Percentiles rank a stretch among this genome's conserved stretches.
Conservation (phyloP, 2,888 invertebrate species). For the Drosophila limbata region DNA sequence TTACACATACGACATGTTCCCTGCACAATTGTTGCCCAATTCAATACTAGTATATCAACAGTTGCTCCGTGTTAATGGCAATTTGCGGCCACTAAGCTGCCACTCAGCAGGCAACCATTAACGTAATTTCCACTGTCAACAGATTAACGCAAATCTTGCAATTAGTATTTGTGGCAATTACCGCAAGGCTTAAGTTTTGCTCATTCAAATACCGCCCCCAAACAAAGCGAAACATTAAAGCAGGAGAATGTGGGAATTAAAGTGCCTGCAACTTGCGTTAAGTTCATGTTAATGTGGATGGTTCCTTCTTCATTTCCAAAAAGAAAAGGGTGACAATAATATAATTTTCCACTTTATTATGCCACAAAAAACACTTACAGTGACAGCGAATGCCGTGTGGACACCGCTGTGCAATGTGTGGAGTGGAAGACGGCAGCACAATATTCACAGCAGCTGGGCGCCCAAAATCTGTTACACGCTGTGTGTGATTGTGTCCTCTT, state of each 20-base stretch:
- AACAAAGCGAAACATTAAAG: slow-evolving; percentile 7
- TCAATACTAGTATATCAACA: not conserved
- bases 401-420: slow-evolving; percentile 24
- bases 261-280: slow-evolving; percentile 14
- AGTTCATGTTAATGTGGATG: slow-evolving; percentile 2
- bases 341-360: slow-evolving; percentile 16
- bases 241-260: not conserved
- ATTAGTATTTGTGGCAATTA: slow-evolving; percentile 37
- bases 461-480: slow-evolving; percentile 45
- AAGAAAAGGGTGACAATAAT: slow-evolving; percentile 14
- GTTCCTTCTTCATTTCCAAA: not conserved
- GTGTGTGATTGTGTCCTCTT: slow-evolving; percentile 36
- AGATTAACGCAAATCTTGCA: slow-evolving; percentile 29
- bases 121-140: slow-evolving; percentile 21
- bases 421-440: not conserved
- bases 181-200: slow-evolving; percentile 25
- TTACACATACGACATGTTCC: slow-evolving; percentile 15
- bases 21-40: not conserved
- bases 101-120: slow-evolving; percentile 18
- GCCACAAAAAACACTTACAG: slow-evolving; percentile 2
- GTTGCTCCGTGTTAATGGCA: slow-evolving; percentile 1
- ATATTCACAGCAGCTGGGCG: slow-evolving; percentile 33
- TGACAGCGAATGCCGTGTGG: slow-evolving; percentile 7
- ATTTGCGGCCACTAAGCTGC: slow-evolving; percentile 7
- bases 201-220: not conserved